Evolutionary conservation across 2,888 invertebrate species (phyloP), one percentile per base, ranked within the genome.

Genomic region (Euzetes globulus): DNA sequence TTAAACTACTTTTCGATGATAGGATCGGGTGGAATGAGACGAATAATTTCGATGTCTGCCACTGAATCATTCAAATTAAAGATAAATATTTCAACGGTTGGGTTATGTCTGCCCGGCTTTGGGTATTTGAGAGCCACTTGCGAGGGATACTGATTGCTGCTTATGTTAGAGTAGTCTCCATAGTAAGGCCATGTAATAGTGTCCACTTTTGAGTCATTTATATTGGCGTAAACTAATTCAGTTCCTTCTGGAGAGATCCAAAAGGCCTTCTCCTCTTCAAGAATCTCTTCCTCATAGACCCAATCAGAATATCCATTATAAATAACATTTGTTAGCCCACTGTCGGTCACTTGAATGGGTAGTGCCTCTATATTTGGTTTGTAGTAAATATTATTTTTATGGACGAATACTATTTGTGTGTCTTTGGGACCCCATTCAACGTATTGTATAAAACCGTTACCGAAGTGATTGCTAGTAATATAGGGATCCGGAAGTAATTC

Each of bases 291-390:
- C 89, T 77, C 77, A 25, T 77, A 77, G 9, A 77, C 72, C 77
- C 77, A 76, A 71, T 76, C 75, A n/a, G 70, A 92, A 1, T 94
- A 88, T 4, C 94, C 95, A 81, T 95, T 92, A 80, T 89, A 90
- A 60, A 94, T 86, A 41, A 89, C 87, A 63, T 71, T 71, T 1
- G 60, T 0, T 13, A 63, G 27, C 4, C 75, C 75, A 33, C 33
- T 76, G 47, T 71, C 60, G 27, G 78, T 77, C 25, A 78, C 47
- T 27, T 76, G 77, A 9, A 74, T 72, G 0, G 72, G 33, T n/a
- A 37, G 22, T 11, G 47, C 13, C 17, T 47, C 17, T 7, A 58
- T 47, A 11, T 71, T n/a, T 47, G 90, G 82, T 79, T 90, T 88
- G 81, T 78, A 78, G 71, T 77, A 79, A 2, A 79, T 65, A 74